Evolutionary conservation across 2,888 invertebrate species (phyloP), one percentile per base, ranked within the genome.

Genomic region (Amphipoea lucens): DNA sequence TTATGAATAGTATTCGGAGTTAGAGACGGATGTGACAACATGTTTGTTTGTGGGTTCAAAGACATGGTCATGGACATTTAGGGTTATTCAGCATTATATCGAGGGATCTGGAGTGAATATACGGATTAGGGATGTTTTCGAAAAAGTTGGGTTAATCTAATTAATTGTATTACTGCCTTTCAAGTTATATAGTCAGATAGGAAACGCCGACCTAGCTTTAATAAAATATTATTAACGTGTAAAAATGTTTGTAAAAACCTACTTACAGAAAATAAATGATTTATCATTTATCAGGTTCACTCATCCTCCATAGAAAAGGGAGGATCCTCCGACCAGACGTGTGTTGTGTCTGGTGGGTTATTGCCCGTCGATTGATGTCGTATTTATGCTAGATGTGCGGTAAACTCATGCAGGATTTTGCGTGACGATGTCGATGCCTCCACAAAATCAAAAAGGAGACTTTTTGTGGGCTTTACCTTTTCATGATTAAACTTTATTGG

Each of bases 1-100:
- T 85, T 83, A 68, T 82, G 80, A 83, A 81, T 78, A n/a, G 75
- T 67, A 72, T 83, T 81, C 63, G n/a, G 70, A 74, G 82, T 78
- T 75, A 74, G 45, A 74, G 29, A 72, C 63, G 72, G 40, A 73
- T 74, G 66, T 79, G 80, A 69, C 69, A 68, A 74, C 86, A 85
- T 82, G 65, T 86, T 87, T 87, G 76, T 84, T 76, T 77, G 73
- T 66, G 23, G 45, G 45, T 74, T 63, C 12, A 70, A 72, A 68
- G 71, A 77, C n/a, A 68, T 60, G 1, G 45, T 17, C 29, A 29
- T 69, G 29, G 29, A 29, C 29, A 29, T 86, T 65, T 42, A n/a
- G 48, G n/a, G 48, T 70, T 73, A 54, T 23, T 67, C 57, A 67
- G 40, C 62, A n/a, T 63, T 70, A 9, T 36, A 12, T 65, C 1